Conservation (phyloP, 2,797 vertebrate genomes). For the Periophthalmus magnuspinnatus region DNA sequence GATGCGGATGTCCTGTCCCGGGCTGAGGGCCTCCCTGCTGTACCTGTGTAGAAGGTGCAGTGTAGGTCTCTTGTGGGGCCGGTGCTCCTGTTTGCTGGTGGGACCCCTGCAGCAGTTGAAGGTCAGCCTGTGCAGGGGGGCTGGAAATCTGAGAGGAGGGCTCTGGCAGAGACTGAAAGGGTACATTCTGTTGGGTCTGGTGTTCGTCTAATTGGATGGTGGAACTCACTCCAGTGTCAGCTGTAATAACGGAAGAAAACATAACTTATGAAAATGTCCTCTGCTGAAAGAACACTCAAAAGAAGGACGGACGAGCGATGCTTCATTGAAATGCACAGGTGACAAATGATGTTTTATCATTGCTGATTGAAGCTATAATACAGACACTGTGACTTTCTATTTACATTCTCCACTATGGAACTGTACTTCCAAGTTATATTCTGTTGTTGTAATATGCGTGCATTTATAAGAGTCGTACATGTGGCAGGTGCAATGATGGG, state of each 20-base stretch:
- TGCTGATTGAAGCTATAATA: slow-evolving; percentile 40
- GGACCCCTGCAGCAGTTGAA: slow-evolving; percentile 57
- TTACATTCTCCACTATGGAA: slow-evolving; percentile 2
- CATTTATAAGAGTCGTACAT: slow-evolving; percentile 77
- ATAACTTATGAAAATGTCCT: slow-evolving; percentile 23
- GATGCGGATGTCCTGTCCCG: slow-evolving; percentile 54
- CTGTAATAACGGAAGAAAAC: slow-evolving; percentile 71
- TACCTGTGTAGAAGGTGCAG: slow-evolving; percentile 43
- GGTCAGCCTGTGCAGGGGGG: slow-evolving; percentile 74
- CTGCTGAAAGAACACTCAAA: slow-evolving; percentile 27
- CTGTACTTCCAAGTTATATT: neutral
- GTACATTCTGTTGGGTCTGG: slow-evolving; percentile 85
- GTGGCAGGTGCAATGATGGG: slow-evolving; percentile 81
- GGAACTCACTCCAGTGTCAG: slow-evolving; percentile 85
- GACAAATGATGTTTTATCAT: slow-evolving; percentile 28
- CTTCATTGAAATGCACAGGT: slow-evolving; percentile 43
- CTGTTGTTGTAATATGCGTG: neutral
- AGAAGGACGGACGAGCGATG: slow-evolving; percentile 14
- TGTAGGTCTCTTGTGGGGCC: slow-evolving; percentile 50
- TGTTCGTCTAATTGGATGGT: slow-evolving; percentile 84
- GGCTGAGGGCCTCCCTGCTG: slow-evolving; percentile 64
- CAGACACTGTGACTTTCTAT: slow-evolving; percentile 22
- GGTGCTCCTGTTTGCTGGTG: slow-evolving; percentile 63
- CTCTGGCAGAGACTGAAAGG: slow-evolving; percentile 84
- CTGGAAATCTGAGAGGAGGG: slow-evolving; percentile 80